Evolutionary conservation across 2,797 vertebrate species (phyloP).

Genomic region (Lacerta viridis): DNA sequence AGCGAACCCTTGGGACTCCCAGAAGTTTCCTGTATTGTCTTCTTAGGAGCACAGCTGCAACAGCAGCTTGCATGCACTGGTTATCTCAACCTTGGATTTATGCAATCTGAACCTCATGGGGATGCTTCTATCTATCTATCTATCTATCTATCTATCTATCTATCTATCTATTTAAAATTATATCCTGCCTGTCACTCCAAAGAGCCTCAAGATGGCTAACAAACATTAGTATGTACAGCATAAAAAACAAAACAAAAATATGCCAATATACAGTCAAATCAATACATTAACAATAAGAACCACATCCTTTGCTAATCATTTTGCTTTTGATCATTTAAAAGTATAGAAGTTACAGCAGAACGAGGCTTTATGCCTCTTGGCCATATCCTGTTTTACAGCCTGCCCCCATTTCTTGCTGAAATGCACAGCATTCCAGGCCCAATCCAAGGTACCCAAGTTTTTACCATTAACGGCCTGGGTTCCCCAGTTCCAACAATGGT

Average conservation of each 20-base stretch:
- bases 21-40: background rate
- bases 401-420: background rate
- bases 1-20: background rate
- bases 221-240: no score
- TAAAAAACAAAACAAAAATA: no score
- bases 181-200: no score
- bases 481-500: background rate
- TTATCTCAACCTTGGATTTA: background rate
- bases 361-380: background rate
- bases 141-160: no score
- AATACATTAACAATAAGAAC: no score
- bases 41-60: background rate
- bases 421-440: no score
- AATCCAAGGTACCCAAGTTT: background rate
- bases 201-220: no score
- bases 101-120: background rate
- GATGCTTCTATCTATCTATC: no score
- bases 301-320: no score
- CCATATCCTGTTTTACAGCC: background rate
- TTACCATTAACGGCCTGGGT: background rate
- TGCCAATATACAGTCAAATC: no score
- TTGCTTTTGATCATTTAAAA: background rate
- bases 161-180: no score
- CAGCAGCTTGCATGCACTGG: background rate
- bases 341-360: background rate